Evolutionary conservation across 2,888 invertebrate genomes (phyloP).

Genomic region (Stegophylla sp.): DNA sequence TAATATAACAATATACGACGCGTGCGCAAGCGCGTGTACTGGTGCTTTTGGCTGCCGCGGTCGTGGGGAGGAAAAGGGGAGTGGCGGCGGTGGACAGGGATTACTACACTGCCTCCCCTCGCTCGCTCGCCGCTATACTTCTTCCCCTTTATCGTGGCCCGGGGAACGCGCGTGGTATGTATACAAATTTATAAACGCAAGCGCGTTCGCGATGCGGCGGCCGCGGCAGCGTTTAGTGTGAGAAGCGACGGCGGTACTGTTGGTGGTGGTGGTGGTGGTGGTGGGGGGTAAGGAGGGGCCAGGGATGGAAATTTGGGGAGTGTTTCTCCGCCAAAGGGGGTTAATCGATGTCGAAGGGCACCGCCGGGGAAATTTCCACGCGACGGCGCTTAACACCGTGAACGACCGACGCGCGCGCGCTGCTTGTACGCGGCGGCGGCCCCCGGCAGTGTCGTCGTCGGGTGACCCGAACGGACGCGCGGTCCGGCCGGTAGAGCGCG

Average conservation of each 20-base stretch:
- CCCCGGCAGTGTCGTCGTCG: slow-evolving; percentile 17
- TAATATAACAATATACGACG: slow-evolving; percentile 23
- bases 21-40: no score
- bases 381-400: slow-evolving; percentile 20
- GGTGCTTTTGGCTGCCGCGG: neutral
- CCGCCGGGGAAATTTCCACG: slow-evolving; percentile 8
- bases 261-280: neutral
- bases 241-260: neutral
- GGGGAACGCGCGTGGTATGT: neutral
- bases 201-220: neutral
- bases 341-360: slow-evolving; percentile 58
- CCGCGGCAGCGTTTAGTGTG: neutral
- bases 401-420: neutral
- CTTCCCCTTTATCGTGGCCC: neutral
- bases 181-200: neutral
- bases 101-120: neutral
- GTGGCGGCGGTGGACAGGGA: neutral
- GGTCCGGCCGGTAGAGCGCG: slow-evolving; percentile 52
- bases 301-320: slow-evolving; percentile 10
- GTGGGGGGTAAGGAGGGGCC: no score
- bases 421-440: neutral
- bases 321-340: slow-evolving; percentile 37
- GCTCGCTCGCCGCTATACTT: no score
- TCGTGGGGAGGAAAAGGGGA: neutral
- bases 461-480: slow-evolving; percentile 49